Conservation (phyloP, 2,797 vertebrate genomes). For the Moxostoma hubbsi region DNA sequence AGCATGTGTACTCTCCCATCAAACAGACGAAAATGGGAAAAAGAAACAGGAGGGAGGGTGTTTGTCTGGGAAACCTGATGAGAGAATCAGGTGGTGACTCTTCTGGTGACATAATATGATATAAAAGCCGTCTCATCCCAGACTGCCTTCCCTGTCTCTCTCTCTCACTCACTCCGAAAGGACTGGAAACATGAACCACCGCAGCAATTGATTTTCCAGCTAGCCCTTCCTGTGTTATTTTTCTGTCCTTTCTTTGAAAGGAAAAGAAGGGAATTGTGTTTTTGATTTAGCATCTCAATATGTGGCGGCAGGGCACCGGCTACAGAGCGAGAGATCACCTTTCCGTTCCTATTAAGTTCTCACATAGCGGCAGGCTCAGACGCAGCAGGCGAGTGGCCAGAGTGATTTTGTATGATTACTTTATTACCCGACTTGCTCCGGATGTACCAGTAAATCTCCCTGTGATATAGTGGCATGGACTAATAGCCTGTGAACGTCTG, state of each 20-base stretch:
- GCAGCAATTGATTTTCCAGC: conserved; percentile 71
- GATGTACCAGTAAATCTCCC: conserved; percentile 25
- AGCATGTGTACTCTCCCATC: conserved; percentile 20
- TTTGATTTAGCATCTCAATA: conserved; percentile 69
- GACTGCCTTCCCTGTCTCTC: conserved; percentile 6
- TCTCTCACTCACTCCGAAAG: conserved; percentile 19
- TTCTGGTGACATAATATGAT: conserved; percentile 73
- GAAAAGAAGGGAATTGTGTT: conserved; percentile 54
- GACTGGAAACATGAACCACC: conserved; percentile 62
- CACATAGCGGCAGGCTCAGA: conserved; percentile 39
- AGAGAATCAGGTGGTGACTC: conserved; percentile 81
- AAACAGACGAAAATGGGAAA: conserved; percentile 3
- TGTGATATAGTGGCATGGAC: neutral
- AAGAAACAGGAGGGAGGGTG: neutral
- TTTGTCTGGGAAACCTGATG: conserved; percentile 69
- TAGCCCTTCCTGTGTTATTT: conserved; percentile 31
- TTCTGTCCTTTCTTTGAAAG: conserved; percentile 24
- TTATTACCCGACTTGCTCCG: conserved; percentile 21
- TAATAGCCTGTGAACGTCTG: conserved; percentile 40
- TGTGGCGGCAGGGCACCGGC: conserved; percentile 16
- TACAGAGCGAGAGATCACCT: conserved; percentile 55
- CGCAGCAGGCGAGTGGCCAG: neutral
- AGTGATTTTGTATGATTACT: conserved; percentile 37
- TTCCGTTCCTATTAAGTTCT: conserved; percentile 60
- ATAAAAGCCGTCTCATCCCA: conserved; percentile 61